A percentile compares a stretch with the other conserved stretches of the same genome.
These are phyloP conservation scores for Phallusia fumigata DNA, from an alignment of 23 tunicate species.

Conservation along the genomic window DNA sequence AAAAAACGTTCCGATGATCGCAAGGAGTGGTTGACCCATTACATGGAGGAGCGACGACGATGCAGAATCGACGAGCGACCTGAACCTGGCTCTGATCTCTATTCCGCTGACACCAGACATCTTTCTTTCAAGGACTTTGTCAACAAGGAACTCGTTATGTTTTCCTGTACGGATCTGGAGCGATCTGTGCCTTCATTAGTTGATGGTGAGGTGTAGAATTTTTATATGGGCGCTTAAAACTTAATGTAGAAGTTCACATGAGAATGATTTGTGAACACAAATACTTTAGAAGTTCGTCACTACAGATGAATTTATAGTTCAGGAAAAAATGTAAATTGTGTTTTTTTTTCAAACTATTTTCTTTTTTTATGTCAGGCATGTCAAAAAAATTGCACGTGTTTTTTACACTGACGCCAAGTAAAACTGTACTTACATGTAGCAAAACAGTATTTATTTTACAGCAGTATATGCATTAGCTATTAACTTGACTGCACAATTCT, in stretches of 20 bases:
- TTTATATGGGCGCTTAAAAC: neutral
- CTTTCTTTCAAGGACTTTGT: constrained; percentile 83
- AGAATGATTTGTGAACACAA: no score
- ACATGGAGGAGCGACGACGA: constrained; percentile 83
- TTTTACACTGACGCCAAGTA: no score
- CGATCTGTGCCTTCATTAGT: constrained; percentile 84
- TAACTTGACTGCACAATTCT: no score
- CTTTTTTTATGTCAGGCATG: no score
- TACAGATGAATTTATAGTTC: no score
- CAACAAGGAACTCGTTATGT: constrained; percentile 96
- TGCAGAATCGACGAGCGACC: constrained; percentile 75
- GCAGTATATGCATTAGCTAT: no score
- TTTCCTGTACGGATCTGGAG: constrained; percentile 93
- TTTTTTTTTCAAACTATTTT: no score
- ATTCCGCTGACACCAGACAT: constrained; percentile 59
- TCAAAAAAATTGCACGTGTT: no score
- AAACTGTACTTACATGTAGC: no score
- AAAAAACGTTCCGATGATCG: constrained; percentile 95
- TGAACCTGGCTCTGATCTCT: constrained; percentile 73
- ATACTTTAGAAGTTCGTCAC: no score
- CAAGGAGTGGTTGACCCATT: constrained; percentile 87
- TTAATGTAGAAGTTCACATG: neutral
- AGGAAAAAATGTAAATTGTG: no score
- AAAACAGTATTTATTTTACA: no score
- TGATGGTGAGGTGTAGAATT: constrained; percentile 58